phyloP scores from a whole-genome alignment of 2,888 invertebrate species.

The Himalopsyche japonica region DNA sequence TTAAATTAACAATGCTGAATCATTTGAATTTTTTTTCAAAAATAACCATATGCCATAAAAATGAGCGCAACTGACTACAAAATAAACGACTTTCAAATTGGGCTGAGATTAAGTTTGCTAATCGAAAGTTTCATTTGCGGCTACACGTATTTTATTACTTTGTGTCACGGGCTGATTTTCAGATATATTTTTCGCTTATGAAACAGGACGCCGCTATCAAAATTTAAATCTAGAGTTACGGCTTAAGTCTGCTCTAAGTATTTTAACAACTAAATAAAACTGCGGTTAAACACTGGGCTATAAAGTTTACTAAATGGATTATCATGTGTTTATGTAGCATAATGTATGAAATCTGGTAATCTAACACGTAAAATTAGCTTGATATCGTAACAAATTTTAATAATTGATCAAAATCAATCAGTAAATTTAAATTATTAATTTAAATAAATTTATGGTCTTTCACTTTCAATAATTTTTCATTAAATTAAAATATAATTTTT shows the following conservation, averaged over 20 bases:
- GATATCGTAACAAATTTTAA: background rate
- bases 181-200: background rate
- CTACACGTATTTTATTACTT: background rate
- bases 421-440: background rate
- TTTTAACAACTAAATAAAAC: background rate
- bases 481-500: no score
- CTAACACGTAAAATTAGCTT: background rate
- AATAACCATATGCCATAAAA: no score
- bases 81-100: background rate
- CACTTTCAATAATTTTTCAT: no score
- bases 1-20: no score
- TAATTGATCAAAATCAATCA: background rate
- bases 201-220: background rate
- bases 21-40: no score
- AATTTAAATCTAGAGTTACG: background rate
- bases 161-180: background rate
- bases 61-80: background rate
- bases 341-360: background rate
- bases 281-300: background rate
- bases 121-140: background rate
- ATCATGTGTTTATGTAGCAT: background rate
- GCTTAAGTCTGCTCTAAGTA: background rate
- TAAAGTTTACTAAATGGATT: background rate
- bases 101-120: background rate
- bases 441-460: no score